These are phyloP conservation scores for Pollenia griseotomentosa DNA, from an alignment of 2,888 invertebrate genomes.

Conservation along the genomic window DNA sequence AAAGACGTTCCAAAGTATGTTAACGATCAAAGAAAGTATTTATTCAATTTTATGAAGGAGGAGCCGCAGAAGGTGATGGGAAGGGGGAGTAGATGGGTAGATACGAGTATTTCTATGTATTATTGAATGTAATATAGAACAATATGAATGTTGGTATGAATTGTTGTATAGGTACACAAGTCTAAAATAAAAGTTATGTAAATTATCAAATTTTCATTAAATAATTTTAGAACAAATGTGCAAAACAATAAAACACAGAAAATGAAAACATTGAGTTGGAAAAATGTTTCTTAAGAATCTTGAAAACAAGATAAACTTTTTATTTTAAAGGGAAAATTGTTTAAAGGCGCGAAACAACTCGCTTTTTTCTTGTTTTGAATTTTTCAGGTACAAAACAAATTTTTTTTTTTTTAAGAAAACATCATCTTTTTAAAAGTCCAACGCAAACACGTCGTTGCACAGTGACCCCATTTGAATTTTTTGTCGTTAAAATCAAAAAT, in stretches of 20 bases:
- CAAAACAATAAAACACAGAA: constrained; percentile 27
- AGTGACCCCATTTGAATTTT: constrained; percentile 35
- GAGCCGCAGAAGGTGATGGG: not conserved
- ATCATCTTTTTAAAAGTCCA: constrained; percentile 69
- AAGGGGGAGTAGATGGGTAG: not conserved
- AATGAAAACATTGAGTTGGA: constrained; percentile 53
- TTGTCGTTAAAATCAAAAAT: no score
- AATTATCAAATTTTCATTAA: constrained; percentile 71
- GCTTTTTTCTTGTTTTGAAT: constrained; percentile 63
- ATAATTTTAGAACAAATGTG: constrained; percentile 67
- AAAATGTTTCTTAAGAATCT: constrained; percentile 71
- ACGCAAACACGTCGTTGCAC: constrained; percentile 19
- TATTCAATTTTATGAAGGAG: constrained; percentile 6
- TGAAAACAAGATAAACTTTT: constrained; percentile 72
- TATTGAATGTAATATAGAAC: constrained; percentile 2
- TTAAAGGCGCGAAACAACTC: constrained; percentile 72
- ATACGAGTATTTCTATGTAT: not conserved
- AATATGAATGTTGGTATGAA: constrained; percentile 1
- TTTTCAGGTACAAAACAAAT: constrained; percentile 65
- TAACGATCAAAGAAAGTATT: constrained; percentile 69
- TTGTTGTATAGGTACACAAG: not conserved
- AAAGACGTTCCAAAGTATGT: constrained; percentile 49
- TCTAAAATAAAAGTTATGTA: constrained; percentile 51
- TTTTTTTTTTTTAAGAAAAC: constrained; percentile 46
- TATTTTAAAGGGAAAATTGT: constrained; percentile 72